Conservation (phyloP, 1,140 invertebrate genomes). For the Drosophila sucinea region DNA sequence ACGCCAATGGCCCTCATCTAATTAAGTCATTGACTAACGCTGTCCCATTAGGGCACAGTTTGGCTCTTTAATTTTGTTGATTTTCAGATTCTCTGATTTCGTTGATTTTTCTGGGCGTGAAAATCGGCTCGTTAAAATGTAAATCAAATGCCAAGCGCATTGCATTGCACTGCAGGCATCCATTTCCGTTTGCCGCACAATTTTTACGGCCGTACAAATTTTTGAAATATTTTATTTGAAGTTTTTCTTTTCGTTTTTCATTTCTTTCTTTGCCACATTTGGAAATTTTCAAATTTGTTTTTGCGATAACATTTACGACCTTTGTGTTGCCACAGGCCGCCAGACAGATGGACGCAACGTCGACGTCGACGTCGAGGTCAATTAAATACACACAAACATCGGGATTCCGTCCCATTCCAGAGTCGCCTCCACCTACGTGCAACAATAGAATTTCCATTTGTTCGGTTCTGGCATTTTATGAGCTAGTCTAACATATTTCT, state of each 20-base stretch:
- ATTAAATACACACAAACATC: slow-evolving; percentile 58
- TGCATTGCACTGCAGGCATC: slow-evolving; percentile 18
- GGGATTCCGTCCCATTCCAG: neutral
- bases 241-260: slow-evolving; percentile 14
- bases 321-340: slow-evolving; percentile 50
- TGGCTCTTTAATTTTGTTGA: slow-evolving; percentile 42
- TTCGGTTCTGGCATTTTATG: slow-evolving; percentile 57
- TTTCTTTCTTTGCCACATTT: slow-evolving; percentile 53
- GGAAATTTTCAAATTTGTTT: slow-evolving; percentile 70
- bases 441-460: slow-evolving; percentile 69
- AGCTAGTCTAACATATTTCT: slow-evolving; percentile 69
- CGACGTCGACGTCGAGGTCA: slow-evolving; percentile 52
- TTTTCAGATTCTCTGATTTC: slow-evolving; percentile 32
- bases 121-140: slow-evolving; percentile 67
- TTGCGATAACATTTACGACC: slow-evolving; percentile 77
- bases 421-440: slow-evolving; percentile 24
- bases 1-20: slow-evolving; percentile 32
- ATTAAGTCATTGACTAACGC: slow-evolving; percentile 76
- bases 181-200: slow-evolving; percentile 38
- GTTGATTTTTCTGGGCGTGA: slow-evolving; percentile 36
- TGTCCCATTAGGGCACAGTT: slow-evolving; percentile 54
- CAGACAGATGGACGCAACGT: neutral
- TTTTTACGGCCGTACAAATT: slow-evolving; percentile 54
- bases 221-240: slow-evolving; percentile 59
- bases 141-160: slow-evolving; percentile 49